Evolutionary conservation across 1,140 invertebrate species (phyloP), one percentile per base, ranked within the genome.

Genomic region (Drosophila subobscura): DNA sequence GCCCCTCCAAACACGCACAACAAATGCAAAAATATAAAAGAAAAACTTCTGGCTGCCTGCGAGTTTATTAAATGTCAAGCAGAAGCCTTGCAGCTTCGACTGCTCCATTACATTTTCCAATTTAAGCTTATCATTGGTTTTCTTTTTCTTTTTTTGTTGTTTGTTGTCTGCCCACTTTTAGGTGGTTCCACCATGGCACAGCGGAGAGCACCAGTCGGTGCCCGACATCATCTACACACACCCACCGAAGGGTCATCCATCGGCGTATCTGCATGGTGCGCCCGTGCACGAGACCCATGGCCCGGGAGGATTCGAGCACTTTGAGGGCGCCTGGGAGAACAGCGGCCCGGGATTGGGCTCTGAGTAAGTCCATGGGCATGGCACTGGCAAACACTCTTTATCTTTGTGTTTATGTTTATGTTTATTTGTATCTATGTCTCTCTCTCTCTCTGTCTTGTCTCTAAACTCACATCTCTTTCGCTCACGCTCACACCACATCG

Each of bases 321-420:
- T 78, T 44, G 90, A 91, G 47, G 74, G 73, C 70, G 77, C 92
- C 90, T 93, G 93, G 93, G 93, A 93, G 71, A 92, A 93, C 16
- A 94, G 93, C 41, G 93, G 93, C 42, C 93, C 93, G 3, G 93
- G 93, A 8, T 78, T 94, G 72, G 93, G 93, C 8, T 93, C 92
- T 61, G 93, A 94, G 93, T 94, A 88, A 93, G 93, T 92, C 42
- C 25, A 22, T 5, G n/a, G 12, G 7, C 10, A 67, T 20, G 10
- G 7, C n/a, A 54, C 29, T 47, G 23, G 4, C 22, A 22, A n/a
- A 47, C n/a, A 14, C 37, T 52, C 44, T 51, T 8, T 51, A 27
- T 55, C 23, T 37, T 37, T 20, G 46, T 56, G 49, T 51, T 51
- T 6, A 25, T 25, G 41, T 40, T 22, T 50, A 14, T 60, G 44